Evolutionary conservation across 2,113 vertebrate species (phyloP).

Genomic region (Excalfactoria chinensis): DNA sequence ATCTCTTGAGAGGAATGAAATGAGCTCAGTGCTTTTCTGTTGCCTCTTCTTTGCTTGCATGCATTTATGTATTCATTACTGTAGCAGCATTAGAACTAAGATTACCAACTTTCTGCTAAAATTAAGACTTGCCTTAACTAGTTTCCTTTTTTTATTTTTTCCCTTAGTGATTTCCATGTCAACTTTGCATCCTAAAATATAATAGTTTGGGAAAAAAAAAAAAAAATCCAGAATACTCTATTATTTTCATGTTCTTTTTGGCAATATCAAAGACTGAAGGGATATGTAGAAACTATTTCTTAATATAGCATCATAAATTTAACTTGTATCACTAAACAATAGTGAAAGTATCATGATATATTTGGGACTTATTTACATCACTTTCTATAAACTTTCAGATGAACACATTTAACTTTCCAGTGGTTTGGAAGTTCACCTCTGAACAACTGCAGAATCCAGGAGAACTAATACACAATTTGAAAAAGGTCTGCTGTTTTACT

Average conservation of each 20-base stretch:
- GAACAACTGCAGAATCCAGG: too few species aligned
- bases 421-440: too few species aligned
- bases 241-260: background rate
- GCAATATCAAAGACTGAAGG: background rate
- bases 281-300: background rate
- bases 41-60: background rate
- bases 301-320: background rate
- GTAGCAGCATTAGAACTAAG: background rate
- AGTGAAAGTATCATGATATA: background rate
- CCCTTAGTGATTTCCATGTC: background rate
- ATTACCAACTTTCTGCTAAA: background rate
- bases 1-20: background rate
- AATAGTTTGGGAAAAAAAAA: background rate
- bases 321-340: background rate
- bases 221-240: background rate
- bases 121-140: background rate
- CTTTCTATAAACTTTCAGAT: slow-evolving; percentile 12
- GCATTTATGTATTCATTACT: background rate
- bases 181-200: background rate
- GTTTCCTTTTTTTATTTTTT: background rate
- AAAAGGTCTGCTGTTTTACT: too few species aligned
- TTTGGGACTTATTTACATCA: slow-evolving; percentile 27
- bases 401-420: background rate
- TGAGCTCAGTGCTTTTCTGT: background rate
- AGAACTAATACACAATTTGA: too few species aligned